phyloP scores from a whole-genome alignment of 2,797 vertebrate genomes.

The Rhabdophis nuchalis region DNA sequence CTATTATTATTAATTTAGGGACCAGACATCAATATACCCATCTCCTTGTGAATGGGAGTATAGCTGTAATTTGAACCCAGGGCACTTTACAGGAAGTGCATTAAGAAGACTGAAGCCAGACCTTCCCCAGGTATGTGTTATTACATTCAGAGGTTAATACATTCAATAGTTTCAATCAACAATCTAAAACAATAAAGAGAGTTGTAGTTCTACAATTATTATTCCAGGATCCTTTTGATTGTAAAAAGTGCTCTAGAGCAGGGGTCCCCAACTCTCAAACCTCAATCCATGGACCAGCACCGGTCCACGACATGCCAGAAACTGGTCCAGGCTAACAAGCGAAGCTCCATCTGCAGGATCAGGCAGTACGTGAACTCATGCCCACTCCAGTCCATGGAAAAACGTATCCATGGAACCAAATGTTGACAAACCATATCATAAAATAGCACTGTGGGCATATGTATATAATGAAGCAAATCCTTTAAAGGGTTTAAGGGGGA shows the following conservation, averaged over 20 bases:
- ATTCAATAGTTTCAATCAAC: not conserved
- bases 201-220: accelerated
- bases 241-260: not conserved
- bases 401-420: not conserved
- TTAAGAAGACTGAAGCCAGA: not conserved
- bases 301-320: too few relatives aligned
- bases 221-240: not conserved
- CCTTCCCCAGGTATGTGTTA: constrained; percentile 64
- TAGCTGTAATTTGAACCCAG: constrained; percentile 37
- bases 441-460: not conserved
- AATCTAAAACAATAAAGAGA: constrained; percentile 7
- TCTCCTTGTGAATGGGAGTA: constrained; percentile 75
- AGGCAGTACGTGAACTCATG: not conserved
- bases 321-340: not conserved
- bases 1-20: constrained; percentile 57
- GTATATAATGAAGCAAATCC: not conserved
- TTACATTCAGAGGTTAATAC: not conserved
- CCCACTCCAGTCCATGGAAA: accelerated
- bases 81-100: constrained; percentile 13
- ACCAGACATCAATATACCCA: constrained; percentile 56
- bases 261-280: not conserved
- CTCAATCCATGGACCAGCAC: too few relatives aligned
- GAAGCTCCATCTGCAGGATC: not conserved
- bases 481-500: not conserved
- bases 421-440: not conserved